Conservation (phyloP, 1,140 invertebrate species). For the Eufriesea mexicana region DNA sequence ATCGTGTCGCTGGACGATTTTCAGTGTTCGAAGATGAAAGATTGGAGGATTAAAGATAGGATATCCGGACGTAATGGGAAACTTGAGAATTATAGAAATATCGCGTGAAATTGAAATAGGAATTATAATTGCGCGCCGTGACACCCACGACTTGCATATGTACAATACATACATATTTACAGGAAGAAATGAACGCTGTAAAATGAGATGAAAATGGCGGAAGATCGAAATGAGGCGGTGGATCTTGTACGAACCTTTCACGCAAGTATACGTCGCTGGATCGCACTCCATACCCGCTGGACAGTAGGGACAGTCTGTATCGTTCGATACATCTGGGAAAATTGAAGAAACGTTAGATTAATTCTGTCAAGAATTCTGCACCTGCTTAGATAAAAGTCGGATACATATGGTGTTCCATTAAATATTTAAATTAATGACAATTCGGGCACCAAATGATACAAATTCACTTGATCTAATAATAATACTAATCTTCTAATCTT, state of each 20-base stretch:
- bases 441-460: neutral
- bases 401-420: neutral
- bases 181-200: conserved; percentile 29
- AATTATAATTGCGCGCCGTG: conserved; percentile 24
- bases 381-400: neutral
- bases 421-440: neutral
- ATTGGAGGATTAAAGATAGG: neutral
- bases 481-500: neutral
- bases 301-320: conserved; percentile 87
- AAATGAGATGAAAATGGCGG: neutral
- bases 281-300: conserved; percentile 89
- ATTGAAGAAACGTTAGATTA: conserved; percentile 19
- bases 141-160: conserved; percentile 31
- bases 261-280: conserved; percentile 88
- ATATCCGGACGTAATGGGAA: neutral
- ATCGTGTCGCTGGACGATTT: neutral
- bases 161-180: conserved; percentile 68
- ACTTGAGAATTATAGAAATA: neutral
- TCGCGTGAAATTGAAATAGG: neutral
- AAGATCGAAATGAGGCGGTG: conserved; percentile 17
- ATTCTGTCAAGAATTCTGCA: neutral
- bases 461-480: neutral
- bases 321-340: conserved; percentile 66
- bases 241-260: conserved; percentile 85
- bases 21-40: neutral